phyloP scores from a whole-genome alignment of 2,113 vertebrate genomes.

The Bujurquina vittata region DNA sequence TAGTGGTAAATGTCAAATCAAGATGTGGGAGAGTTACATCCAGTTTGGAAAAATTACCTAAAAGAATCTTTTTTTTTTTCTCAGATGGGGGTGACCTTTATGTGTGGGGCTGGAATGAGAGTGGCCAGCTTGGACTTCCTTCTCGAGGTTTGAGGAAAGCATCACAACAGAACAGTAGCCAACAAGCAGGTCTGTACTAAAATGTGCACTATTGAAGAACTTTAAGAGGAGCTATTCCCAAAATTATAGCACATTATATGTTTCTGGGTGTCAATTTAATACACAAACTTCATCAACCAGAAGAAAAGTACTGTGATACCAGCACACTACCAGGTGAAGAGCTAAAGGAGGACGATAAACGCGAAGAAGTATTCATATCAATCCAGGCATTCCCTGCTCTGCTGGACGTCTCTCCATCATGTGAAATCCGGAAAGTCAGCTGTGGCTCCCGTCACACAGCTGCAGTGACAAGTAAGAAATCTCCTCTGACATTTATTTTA shows the following conservation, averaged over 20 bases:
- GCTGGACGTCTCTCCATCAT: slow-evolving; percentile 84
- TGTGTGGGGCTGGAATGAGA: slow-evolving; percentile 97
- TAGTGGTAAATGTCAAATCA: slow-evolving; percentile 81
- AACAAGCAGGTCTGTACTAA: slow-evolving; percentile 44
- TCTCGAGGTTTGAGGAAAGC: slow-evolving; percentile 67
- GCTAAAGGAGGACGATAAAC: neutral
- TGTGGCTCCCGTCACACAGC: slow-evolving; percentile 94
- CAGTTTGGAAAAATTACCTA: accelerated
- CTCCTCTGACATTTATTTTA: neutral
- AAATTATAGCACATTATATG: neutral
- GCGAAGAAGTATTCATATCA: slow-evolving; percentile 84
- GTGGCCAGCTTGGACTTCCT: slow-evolving; percentile 92
- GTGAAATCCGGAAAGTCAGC: slow-evolving; percentile 82
- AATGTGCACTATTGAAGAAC: neutral
- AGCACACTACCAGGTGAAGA: slow-evolving; percentile 3
- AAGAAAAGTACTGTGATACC: neutral
- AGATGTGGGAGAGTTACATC: neutral
- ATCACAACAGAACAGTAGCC: slow-evolving; percentile 5
- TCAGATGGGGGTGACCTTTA: slow-evolving; percentile 91
- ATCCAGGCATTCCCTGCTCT: slow-evolving; percentile 93
- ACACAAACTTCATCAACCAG: slow-evolving; percentile 17
- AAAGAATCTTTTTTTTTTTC: neutral
- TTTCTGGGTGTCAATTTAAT: accelerated
- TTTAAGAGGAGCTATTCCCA: neutral
- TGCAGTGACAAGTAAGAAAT: slow-evolving; percentile 84